phyloP scores from a whole-genome alignment of 2,113 vertebrate genomes.

The Albula glossodonta region DNA sequence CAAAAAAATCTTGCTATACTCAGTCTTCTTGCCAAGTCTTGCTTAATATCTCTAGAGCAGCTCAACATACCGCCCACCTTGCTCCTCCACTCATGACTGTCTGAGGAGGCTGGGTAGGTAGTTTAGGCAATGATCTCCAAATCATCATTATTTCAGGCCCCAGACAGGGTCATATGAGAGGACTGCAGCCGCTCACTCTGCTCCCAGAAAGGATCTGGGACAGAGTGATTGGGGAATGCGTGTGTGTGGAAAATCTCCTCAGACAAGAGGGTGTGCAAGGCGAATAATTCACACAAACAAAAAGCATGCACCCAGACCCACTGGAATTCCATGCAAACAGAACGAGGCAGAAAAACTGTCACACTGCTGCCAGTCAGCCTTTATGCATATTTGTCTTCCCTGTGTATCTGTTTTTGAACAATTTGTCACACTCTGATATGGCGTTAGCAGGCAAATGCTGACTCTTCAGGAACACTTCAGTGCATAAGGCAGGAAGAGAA shows the following conservation, averaged over 20 bases:
- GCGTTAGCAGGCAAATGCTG: constrained; percentile 25
- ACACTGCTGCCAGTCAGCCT: constrained; percentile 28
- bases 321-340: constrained; percentile 15
- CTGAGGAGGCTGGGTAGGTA: background rate
- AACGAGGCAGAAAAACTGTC: constrained; percentile 25
- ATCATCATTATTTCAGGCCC: background rate
- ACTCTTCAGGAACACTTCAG: constrained; percentile 17
- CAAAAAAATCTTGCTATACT: too few relatives aligned
- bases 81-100: background rate
- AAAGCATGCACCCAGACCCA: background rate
- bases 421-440: constrained; percentile 38
- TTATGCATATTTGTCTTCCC: constrained; percentile 35
- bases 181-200: background rate
- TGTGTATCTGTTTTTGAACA: constrained; percentile 29
- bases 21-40: background rate
- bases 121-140: background rate
- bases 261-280: background rate
- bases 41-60: background rate
- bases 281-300: background rate
- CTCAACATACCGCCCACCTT: background rate
- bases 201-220: background rate
- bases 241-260: background rate
- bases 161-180: background rate
- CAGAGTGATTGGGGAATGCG: background rate
- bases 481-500: constrained; percentile 8